phyloP scores from a whole-genome alignment of 2,797 vertebrate genomes.

The Amniataba percoides region DNA sequence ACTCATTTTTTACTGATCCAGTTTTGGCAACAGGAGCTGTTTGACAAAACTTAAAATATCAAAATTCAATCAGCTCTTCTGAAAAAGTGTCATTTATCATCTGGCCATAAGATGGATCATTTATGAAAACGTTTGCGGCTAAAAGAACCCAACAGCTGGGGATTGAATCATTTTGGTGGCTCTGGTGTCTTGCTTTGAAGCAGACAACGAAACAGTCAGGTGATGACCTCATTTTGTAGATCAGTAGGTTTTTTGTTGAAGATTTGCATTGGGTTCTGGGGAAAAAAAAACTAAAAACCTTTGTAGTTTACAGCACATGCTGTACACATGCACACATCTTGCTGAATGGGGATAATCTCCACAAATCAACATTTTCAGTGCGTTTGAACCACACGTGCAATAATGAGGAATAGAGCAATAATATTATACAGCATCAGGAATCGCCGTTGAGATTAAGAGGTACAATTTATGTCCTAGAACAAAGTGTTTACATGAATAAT shows the following conservation, averaged over 20 bases:
- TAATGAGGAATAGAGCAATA: not conserved
- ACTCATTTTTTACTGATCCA: no score
- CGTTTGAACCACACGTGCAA: constrained; percentile 13
- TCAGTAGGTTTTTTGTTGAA: not conserved
- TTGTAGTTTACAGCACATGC: not conserved
- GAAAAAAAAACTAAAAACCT: not conserved
- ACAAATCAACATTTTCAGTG: not conserved
- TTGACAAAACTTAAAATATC: not conserved
- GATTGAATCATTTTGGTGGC: constrained; percentile 4
- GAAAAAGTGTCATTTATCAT: not conserved
- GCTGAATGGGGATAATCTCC: not conserved
- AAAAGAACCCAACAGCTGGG: not conserved
- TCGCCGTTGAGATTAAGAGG: not conserved
- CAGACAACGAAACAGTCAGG: no score
- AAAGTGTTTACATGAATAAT: constrained; percentile 22
- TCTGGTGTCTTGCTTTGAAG: not conserved
- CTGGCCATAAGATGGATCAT: not conserved
- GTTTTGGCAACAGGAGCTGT: not conserved
- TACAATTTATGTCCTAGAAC: constrained; percentile 14
- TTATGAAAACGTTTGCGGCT: not conserved
- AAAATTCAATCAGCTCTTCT: no score
- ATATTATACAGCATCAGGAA: not conserved
- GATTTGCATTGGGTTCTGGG: not conserved
- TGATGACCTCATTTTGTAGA: not conserved
- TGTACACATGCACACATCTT: not conserved